Percentiles rank a stretch among this genome's conserved stretches.
These are phyloP conservation scores for Parapsyche elsis DNA, from an alignment of 1,140 invertebrate genomes.

Conservation along the genomic window DNA sequence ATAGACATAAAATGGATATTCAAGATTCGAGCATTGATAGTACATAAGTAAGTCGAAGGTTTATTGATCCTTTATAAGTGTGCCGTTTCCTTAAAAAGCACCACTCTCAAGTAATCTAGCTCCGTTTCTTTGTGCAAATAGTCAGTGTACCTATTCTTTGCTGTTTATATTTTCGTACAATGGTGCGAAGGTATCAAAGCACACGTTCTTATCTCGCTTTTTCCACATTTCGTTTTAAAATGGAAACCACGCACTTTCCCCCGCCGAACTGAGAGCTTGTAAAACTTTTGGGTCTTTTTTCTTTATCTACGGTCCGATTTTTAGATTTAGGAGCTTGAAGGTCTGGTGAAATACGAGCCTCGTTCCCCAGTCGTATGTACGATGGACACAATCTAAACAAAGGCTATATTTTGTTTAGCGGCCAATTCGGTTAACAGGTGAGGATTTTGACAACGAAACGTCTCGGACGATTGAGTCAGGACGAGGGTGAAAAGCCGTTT, in stretches of 20 bases:
- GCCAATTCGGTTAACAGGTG: conserved; percentile 9
- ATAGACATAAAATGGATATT: no score
- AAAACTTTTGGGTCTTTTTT: background rate
- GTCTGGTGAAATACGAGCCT: background rate
- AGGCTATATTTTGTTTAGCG: background rate
- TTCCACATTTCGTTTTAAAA: no score
- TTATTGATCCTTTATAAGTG: no score
- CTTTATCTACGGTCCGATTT: background rate
- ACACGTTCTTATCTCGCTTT: no score
- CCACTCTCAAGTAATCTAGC: no score
- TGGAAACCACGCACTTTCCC: background rate
- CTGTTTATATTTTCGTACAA: no score
- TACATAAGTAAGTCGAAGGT: no score
- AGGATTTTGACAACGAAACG: conserved; percentile 1
- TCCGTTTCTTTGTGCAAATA: no score
- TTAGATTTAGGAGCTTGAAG: conserved; percentile 10
- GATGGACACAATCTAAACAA: conserved; percentile 7
- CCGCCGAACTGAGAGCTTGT: background rate
- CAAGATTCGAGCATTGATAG: no score
- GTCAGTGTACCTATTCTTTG: no score
- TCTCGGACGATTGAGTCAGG: background rate
- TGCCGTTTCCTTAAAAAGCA: no score
- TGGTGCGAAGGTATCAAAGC: no score
- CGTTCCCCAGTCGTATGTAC: background rate
- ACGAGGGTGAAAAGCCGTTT: background rate